Percentiles rank a stretch among this genome's conserved stretches.
phyloP scores from a whole-genome alignment of 1,140 invertebrate genomes.

The Anastrepha ludens region DNA sequence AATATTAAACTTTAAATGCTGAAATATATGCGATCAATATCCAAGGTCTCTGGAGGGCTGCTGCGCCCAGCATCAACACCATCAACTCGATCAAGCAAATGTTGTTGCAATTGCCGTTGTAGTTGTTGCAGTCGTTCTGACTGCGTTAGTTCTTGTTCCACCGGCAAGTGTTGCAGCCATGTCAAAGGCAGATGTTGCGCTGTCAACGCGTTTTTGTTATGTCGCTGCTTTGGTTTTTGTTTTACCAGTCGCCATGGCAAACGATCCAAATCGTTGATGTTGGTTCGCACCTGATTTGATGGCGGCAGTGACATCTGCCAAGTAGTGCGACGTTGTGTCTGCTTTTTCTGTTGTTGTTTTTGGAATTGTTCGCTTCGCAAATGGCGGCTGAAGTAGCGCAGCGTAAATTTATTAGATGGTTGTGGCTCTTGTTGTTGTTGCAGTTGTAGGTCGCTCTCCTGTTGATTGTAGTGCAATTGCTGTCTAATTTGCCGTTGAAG shows the following conservation, averaged over 20 bases:
- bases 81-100: neutral
- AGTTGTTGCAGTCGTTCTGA: constrained; percentile 52
- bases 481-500: neutral
- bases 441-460: neutral
- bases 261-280: constrained; percentile 17
- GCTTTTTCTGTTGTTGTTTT: constrained; percentile 53
- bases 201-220: constrained; percentile 38
- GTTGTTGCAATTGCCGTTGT: constrained; percentile 11
- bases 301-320: constrained; percentile 6
- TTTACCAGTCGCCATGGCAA: constrained; percentile 50
- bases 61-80: constrained; percentile 12
- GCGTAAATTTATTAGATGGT: neutral
- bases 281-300: neutral
- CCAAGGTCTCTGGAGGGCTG: neutral
- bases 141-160: constrained; percentile 56
- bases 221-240: constrained; percentile 57
- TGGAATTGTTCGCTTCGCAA: constrained; percentile 26
- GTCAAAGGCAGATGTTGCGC: constrained; percentile 41
- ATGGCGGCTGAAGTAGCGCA: neutral
- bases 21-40: neutral
- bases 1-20: constrained; percentile 40
- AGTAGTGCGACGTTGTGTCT: constrained; percentile 8
- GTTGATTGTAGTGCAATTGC: constrained; percentile 48
- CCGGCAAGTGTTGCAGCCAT: constrained; percentile 52
- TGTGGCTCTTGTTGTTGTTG: constrained; percentile 55